Conservation (phyloP, 2,888 invertebrate genomes). For the Orthonevra nobilis region DNA sequence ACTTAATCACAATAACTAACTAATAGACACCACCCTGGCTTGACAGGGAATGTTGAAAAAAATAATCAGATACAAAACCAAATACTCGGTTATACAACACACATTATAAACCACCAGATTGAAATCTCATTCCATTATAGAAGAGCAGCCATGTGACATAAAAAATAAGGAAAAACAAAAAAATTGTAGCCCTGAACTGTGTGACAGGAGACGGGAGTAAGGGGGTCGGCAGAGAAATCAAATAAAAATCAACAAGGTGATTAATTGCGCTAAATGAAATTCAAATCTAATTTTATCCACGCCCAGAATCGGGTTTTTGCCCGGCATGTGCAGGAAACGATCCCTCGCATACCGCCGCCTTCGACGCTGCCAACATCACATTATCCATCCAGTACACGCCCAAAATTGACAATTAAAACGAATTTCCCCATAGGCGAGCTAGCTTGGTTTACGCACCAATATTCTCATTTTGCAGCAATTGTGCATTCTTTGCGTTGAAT, state of each 20-base stretch:
- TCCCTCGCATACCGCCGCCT: too few species aligned
- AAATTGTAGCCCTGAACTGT: neutral
- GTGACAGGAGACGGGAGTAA: neutral
- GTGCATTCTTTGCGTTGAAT: slow-evolving; percentile 45
- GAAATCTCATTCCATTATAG: too few species aligned
- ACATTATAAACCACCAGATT: neutral
- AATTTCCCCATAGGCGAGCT: neutral
- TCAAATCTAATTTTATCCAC: slow-evolving; percentile 40
- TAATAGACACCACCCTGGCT: neutral
- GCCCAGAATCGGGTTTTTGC: too few species aligned
- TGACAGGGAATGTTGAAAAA: too few species aligned
- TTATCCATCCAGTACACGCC: slow-evolving; percentile 6
- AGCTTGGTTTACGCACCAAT: neutral
- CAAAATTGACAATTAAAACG: slow-evolving; percentile 32
- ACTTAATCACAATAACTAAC: slow-evolving; percentile 12
- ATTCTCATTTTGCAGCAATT: slow-evolving; percentile 27
- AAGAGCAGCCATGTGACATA: too few species aligned
- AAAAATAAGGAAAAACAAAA: neutral
- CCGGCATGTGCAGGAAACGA: too few species aligned
- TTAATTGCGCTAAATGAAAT: slow-evolving; percentile 38
- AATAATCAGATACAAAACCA: neutral
- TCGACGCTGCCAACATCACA: neutral
- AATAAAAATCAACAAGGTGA: slow-evolving; percentile 38
- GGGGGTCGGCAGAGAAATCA: slow-evolving; percentile 10
- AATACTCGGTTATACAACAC: neutral